A percentile compares a stretch with the other conserved stretches of the same genome.
phyloP scores from a whole-genome alignment of 2,797 vertebrate genomes.

The Lithobates sylvaticus region DNA sequence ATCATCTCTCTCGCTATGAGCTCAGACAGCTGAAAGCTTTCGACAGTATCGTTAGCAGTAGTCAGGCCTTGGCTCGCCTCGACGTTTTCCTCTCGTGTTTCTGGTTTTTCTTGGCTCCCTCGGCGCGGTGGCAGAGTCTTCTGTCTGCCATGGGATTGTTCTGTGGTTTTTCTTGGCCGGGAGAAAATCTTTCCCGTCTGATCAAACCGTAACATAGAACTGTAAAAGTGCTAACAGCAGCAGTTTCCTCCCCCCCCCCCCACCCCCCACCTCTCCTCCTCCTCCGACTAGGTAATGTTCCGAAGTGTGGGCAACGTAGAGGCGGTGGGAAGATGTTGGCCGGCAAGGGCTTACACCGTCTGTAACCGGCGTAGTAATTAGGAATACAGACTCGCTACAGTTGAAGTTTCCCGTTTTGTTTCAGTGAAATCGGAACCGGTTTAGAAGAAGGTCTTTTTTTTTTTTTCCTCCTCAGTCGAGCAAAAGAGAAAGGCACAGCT shows the following conservation, averaged over 20 bases:
- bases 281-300: conserved; percentile 55
- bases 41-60: conserved; percentile 12
- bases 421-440: conserved; percentile 8
- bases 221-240: conserved; percentile 61
- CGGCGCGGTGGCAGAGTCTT: conserved; percentile 33
- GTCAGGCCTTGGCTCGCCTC: conserved; percentile 1
- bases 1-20: not conserved
- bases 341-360: conserved; percentile 33
- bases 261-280: no score
- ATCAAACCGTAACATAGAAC: conserved; percentile 42
- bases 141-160: conserved; percentile 48
- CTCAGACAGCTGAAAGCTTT: conserved; percentile 15
- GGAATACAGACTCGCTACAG: conserved; percentile 21
- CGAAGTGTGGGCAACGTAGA: conserved; percentile 53
- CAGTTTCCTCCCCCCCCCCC: conserved; percentile 20
- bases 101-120: conserved; percentile 50
- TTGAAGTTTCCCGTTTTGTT: not conserved
- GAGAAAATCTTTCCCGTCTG: conserved; percentile 48
- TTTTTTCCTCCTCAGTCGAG: not conserved
- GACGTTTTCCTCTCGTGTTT: conserved; percentile 32
- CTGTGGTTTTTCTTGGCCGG: conserved; percentile 53
- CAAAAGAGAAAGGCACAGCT: conserved; percentile 7
- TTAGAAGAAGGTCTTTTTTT: not conserved
- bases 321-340: conserved; percentile 41
- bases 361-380: conserved; percentile 39